These are phyloP conservation scores for Nixonia krombeini DNA, from an alignment of 1,140 invertebrate genomes.

Conservation along the genomic window DNA sequence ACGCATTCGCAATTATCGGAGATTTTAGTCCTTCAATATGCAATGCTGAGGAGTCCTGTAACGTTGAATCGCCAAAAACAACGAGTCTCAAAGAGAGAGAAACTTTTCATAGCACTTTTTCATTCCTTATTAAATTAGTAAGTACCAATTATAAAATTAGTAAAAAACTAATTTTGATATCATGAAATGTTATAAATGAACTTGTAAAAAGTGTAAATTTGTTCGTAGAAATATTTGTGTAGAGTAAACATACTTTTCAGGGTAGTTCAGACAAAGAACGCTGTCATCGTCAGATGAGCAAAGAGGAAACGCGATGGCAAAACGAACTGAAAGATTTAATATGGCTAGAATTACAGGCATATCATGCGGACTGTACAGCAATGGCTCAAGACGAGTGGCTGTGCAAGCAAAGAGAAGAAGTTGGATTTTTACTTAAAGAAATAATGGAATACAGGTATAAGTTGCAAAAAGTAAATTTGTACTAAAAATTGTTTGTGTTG, in stretches of 20 bases:
- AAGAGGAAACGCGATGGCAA: constrained; percentile 88
- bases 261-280: constrained; percentile 54
- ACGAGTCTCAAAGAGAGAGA: constrained; percentile 54
- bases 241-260: constrained; percentile 25
- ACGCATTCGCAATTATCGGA: not conserved
- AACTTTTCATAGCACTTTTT: constrained; percentile 58
- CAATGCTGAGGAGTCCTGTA: constrained; percentile 9
- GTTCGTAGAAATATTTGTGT: not conserved
- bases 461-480: not conserved
- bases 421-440: constrained; percentile 80
- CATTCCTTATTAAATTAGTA: constrained; percentile 60
- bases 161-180: no score
- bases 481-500: not conserved
- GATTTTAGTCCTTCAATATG: constrained; percentile 5
- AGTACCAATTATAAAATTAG: constrained; percentile 15
- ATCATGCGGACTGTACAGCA: constrained; percentile 79
- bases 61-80: constrained; percentile 40
- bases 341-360: constrained; percentile 91
- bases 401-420: constrained; percentile 79
- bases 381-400: constrained; percentile 85
- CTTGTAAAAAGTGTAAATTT: no score
- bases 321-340: constrained; percentile 90
- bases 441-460: constrained; percentile 82
- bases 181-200: no score
- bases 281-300: constrained; percentile 76